A percentile compares a stretch with the other conserved stretches of the same genome.
Conservation (phyloP, 2,888 invertebrate genomes). For the Leptinotarsa rubiginosa region DNA sequence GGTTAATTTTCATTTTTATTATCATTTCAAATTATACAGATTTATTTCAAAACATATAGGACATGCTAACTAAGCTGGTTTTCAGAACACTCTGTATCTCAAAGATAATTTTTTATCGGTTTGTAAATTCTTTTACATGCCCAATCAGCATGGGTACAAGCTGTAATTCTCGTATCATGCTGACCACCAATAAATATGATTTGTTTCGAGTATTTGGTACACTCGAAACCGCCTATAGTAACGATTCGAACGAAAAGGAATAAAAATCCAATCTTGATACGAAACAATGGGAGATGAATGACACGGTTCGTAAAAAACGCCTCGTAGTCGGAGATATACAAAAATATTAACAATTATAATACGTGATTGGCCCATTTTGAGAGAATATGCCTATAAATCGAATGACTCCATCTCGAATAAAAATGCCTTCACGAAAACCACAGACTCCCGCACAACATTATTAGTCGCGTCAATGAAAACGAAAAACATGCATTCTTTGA, state of each 20-base stretch:
- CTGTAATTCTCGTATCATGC: conserved; percentile 13
- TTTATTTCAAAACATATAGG: not conserved
- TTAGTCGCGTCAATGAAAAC: not conserved
- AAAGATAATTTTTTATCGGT: not conserved
- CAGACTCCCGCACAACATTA: conserved; percentile 41
- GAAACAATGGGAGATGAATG: conserved; percentile 54
- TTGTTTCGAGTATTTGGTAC: conserved; percentile 32
- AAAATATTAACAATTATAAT: conserved; percentile 59
- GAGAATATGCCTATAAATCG: conserved; percentile 61
- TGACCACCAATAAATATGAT: conserved; percentile 23
- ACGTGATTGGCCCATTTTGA: conserved; percentile 62
- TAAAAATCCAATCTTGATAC: conserved; percentile 46
- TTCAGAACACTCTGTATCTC: not conserved
- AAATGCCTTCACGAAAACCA: conserved; percentile 35
- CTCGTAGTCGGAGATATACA: conserved; percentile 47
- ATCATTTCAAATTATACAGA: no score
- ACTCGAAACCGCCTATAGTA: conserved; percentile 36
- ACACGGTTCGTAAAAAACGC: conserved; percentile 51
- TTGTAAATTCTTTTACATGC: not conserved
- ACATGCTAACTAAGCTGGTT: not conserved
- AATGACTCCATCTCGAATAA: conserved; percentile 43
- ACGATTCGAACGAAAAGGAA: conserved; percentile 30
- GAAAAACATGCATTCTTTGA: no score
- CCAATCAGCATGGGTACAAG: conserved; percentile 14
- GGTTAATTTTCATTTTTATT: no score